Conservation (phyloP, 2,113 vertebrate species). For the Scolopax mira region DNA sequence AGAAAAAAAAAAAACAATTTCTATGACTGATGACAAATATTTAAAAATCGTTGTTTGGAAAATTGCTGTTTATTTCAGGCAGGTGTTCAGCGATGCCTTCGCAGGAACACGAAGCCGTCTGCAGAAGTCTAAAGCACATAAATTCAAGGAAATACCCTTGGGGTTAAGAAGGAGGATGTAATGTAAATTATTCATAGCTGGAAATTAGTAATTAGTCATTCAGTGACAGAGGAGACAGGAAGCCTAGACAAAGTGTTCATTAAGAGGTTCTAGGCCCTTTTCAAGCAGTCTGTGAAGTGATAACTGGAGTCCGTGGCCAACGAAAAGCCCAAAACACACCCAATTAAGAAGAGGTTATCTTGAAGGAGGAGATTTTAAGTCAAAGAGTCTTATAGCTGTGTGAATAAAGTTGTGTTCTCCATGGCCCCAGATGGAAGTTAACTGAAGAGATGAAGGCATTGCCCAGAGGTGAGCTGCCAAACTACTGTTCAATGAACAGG, state of each 20-base stretch:
- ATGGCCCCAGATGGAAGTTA: accelerated
- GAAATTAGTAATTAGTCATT: slow-evolving; percentile 57
- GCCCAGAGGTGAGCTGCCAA: not conserved
- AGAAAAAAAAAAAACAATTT: not conserved
- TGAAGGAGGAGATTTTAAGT: not conserved
- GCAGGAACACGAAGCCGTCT: not conserved
- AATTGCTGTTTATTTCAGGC: not conserved
- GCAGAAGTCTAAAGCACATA: not conserved
- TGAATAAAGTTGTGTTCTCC: not conserved
- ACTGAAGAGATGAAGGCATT: not conserved
- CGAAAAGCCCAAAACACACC: not conserved
- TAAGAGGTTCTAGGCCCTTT: not conserved
- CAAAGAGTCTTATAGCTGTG: not conserved
- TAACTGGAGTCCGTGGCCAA: not conserved
- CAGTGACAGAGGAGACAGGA: slow-evolving; percentile 36
- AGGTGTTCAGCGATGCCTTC: not conserved
- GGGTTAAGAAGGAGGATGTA: slow-evolving; percentile 33
- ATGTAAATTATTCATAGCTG: slow-evolving; percentile 54
- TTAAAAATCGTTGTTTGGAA: not conserved
- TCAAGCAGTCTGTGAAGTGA: not conserved
- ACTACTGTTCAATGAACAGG: not conserved
- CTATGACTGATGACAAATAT: not conserved
- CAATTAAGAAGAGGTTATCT: not conserved
- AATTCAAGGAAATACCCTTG: not conserved
- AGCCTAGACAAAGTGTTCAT: slow-evolving; percentile 15